Conservation (phyloP, 2,888 invertebrate genomes). For the Brenthis ino region DNA sequence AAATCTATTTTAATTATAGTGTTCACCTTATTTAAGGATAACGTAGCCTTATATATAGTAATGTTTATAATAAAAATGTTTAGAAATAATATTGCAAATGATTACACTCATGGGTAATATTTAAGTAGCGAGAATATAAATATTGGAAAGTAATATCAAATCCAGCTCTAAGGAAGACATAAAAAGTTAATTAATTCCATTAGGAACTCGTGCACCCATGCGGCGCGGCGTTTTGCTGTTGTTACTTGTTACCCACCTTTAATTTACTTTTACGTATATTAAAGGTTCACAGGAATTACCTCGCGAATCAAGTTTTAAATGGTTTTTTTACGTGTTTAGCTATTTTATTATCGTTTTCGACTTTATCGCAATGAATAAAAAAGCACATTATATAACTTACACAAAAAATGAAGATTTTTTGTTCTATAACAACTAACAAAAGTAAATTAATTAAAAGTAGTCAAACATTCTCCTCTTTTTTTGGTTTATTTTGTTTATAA, state of each 20-base stretch:
- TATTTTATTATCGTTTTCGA: background rate
- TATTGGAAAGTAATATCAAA: slow-evolving; percentile 13
- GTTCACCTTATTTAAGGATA: no score
- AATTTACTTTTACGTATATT: slow-evolving; percentile 27
- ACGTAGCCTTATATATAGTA: no score
- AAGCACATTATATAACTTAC: no score
- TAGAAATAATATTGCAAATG: no score
- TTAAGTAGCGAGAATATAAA: background rate
- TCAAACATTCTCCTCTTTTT: no score
- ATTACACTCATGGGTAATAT: no score
- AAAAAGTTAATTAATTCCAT: slow-evolving; percentile 23
- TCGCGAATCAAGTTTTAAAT: slow-evolving; percentile 15
- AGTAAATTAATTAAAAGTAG: no score
- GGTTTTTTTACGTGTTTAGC: slow-evolving; percentile 9
- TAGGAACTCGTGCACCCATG: slow-evolving; percentile 7
- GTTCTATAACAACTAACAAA: no score
- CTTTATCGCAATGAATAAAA: background rate
- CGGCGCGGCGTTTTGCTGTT: slow-evolving; percentile 15
- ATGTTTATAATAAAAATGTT: no score
- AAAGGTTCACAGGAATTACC: slow-evolving; percentile 19
- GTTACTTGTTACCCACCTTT: slow-evolving; percentile 17
- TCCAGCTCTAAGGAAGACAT: slow-evolving; percentile 6
- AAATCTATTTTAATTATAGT: no score
- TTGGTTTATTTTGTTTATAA: no score
- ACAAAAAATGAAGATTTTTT: no score